A percentile compares a stretch with the other conserved stretches of the same genome.
Conservation (phyloP, 1,140 invertebrate species). For the Drosophila tani region DNA sequence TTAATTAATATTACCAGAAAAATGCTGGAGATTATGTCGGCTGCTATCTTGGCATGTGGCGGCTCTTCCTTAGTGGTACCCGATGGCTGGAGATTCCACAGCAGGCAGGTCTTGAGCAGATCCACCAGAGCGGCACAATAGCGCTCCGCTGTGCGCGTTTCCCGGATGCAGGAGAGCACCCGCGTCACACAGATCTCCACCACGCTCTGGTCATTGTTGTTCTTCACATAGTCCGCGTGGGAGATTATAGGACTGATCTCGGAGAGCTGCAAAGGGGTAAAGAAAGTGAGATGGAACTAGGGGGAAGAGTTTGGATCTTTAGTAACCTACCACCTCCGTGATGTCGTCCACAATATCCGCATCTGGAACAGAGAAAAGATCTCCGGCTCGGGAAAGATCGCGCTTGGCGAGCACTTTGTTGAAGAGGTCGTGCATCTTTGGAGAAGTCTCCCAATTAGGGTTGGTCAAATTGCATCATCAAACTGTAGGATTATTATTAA, state of each 20-base stretch:
- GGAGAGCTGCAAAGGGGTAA: slow-evolving; percentile 85
- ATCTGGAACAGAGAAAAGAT: slow-evolving; percentile 95
- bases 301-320: slow-evolving; percentile 6
- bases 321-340: slow-evolving; percentile 90
- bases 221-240: slow-evolving; percentile 91
- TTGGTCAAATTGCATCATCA: slow-evolving; percentile 45
- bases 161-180: slow-evolving; percentile 95
- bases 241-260: slow-evolving; percentile 93
- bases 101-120: slow-evolving; percentile 93
- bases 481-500: slow-evolving; percentile 15
- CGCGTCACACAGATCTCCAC: slow-evolving; percentile 96
- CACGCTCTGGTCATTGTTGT: slow-evolving; percentile 96
- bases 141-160: slow-evolving; percentile 94
- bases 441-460: slow-evolving; percentile 26
- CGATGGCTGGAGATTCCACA: slow-evolving; percentile 93
- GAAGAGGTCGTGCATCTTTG: slow-evolving; percentile 93
- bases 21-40: slow-evolving; percentile 96
- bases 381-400: slow-evolving; percentile 95
- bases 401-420: slow-evolving; percentile 93
- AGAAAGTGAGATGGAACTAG: background rate
- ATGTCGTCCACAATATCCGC: slow-evolving; percentile 94
- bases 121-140: slow-evolving; percentile 93
- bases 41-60: slow-evolving; percentile 97
- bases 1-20: slow-evolving; percentile 90
- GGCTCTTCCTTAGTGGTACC: slow-evolving; percentile 93